Conservation (phyloP, 2,113 vertebrate species). For the Bubo blakistoni region DNA sequence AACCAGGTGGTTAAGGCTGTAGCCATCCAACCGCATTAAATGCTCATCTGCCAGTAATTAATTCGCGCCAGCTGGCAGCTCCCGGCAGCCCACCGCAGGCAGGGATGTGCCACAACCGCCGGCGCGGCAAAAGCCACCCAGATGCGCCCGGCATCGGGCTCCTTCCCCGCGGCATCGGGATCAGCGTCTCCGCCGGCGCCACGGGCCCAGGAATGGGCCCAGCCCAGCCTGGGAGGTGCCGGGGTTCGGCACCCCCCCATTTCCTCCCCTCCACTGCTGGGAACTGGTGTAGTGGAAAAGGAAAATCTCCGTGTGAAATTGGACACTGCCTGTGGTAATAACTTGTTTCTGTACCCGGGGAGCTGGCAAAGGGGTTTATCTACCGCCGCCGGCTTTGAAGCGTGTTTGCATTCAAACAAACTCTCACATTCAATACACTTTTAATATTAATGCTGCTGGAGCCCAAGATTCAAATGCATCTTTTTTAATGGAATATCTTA, state of each 20-base stretch:
- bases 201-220: rapidly evolving
- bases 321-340: neutral
- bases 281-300: neutral
- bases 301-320: neutral
- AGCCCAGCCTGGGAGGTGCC: neutral
- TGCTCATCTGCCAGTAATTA: neutral
- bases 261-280: neutral
- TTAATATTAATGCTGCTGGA: constrained; percentile 39
- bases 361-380: neutral
- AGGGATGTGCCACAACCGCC: neutral
- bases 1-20: neutral
- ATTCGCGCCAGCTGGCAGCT: neutral
- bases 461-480: neutral
- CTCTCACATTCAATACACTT: neutral
- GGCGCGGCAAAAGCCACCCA: rapidly evolving
- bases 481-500: constrained; percentile 51
- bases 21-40: neutral
- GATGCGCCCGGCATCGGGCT: neutral
- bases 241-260: rapidly evolving
- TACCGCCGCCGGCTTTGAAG: neutral
- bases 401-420: constrained; percentile 8
- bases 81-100: neutral
- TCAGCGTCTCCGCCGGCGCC: rapidly evolving
- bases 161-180: neutral
- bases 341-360: neutral